Conservation (phyloP, 2,797 vertebrate genomes). For the Anolis apletophallus region DNA sequence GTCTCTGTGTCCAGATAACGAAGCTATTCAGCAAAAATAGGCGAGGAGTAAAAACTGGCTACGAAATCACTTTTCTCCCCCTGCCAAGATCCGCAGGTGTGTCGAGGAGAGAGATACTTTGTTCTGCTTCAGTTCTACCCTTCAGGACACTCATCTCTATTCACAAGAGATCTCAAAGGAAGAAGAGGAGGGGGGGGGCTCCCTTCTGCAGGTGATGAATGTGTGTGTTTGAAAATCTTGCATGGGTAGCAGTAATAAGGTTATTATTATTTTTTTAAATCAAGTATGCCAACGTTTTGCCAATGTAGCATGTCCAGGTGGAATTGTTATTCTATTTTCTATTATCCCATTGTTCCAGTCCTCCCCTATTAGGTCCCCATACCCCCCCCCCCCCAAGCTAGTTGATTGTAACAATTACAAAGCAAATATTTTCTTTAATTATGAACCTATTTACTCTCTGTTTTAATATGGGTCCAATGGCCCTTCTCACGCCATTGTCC, state of each 20-base stretch:
- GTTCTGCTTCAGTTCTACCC: conserved; percentile 51
- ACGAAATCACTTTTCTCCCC: conserved; percentile 68
- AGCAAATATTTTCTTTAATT: neutral
- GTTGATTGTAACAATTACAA: conserved; percentile 16
- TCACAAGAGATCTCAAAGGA: conserved; percentile 57
- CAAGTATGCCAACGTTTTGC: conserved; percentile 70
- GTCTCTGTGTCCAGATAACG: conserved; percentile 65
- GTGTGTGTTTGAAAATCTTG: conserved; percentile 73
- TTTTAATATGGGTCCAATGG: neutral
- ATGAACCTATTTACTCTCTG: neutral
- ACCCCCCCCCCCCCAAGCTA: neutral
- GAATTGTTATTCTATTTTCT: conserved; percentile 35
- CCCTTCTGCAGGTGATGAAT: conserved; percentile 61
- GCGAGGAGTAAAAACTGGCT: conserved; percentile 35
- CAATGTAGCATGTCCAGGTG: conserved; percentile 61
- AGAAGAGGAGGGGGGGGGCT: conserved; percentile 8
- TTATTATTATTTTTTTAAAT: conserved; percentile 9
- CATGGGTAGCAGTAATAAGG: conserved; percentile 52
- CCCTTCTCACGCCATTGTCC: too few relatives aligned
- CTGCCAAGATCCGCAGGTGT: conserved; percentile 82
- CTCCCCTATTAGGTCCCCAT: fast-evolving
- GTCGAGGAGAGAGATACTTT: conserved; percentile 63
- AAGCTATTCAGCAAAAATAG: conserved; percentile 68
- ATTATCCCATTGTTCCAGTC: conserved; percentile 11
- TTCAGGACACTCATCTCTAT: conserved; percentile 68